Percentiles rank a stretch among this genome's conserved stretches.
Conservation (phyloP, 2,797 vertebrate genomes). For the Pangasius sanitwongsei region DNA sequence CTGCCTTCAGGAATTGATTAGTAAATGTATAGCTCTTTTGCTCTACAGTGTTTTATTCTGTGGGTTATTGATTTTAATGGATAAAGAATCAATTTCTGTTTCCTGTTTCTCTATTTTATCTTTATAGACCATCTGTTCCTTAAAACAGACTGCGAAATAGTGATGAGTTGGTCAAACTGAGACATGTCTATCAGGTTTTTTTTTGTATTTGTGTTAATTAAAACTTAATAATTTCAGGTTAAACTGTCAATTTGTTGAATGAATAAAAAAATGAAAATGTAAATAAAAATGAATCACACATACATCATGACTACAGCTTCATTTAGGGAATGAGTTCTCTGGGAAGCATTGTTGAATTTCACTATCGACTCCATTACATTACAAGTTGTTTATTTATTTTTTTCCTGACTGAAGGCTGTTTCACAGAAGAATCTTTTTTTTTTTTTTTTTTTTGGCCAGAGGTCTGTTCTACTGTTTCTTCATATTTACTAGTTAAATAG, state of each 20-base stretch:
- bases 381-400: not conserved
- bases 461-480: not conserved
- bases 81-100: not conserved
- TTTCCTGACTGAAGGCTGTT: not conserved
- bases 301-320: not conserved
- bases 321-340: not conserved
- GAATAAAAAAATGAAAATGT: too few species aligned
- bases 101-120: not conserved
- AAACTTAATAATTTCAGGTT: not conserved
- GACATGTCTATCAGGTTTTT: too few species aligned
- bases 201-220: not conserved
- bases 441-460: too few species aligned
- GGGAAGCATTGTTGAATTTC: not conserved
- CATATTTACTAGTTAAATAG: constrained; percentile 18
- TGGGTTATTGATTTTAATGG: not conserved
- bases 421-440: not conserved
- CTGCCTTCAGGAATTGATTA: not conserved
- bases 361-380: not conserved
- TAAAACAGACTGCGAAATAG: not conserved
- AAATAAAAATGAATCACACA: not conserved
- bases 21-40: not conserved
- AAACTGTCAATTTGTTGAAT: not conserved
- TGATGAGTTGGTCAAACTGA: not conserved
- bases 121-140: not conserved
- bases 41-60: not conserved